Evolutionary conservation across 2,797 vertebrate species (phyloP).

Genomic region (Hoplostethus atlanticus): DNA sequence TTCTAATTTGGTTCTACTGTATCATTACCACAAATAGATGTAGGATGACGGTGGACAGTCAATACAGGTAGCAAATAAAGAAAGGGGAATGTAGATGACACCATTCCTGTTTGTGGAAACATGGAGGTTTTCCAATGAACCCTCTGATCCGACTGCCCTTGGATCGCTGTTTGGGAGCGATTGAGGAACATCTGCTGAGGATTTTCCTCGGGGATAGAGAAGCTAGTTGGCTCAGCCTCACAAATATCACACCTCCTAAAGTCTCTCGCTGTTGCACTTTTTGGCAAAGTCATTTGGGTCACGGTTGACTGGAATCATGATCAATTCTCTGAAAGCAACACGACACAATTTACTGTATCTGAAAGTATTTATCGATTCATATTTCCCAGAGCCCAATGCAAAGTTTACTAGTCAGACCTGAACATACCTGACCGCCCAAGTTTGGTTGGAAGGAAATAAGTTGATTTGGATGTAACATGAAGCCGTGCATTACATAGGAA

Average conservation of each 20-base stretch:
- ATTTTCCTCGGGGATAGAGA: slow-evolving; percentile 22
- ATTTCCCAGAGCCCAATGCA: slow-evolving; percentile 54
- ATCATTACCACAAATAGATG: background rate
- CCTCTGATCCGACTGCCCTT: slow-evolving; percentile 38
- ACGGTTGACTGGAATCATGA: slow-evolving; percentile 51
- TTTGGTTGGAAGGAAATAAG: slow-evolving; percentile 24
- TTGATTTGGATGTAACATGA: slow-evolving; percentile 53
- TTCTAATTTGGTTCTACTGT: background rate
- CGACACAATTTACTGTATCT: slow-evolving; percentile 56
- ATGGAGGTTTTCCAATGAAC: slow-evolving; percentile 47
- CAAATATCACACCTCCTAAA: slow-evolving; percentile 35
- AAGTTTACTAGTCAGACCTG: slow-evolving; percentile 65
- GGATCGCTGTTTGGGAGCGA: slow-evolving; percentile 24
- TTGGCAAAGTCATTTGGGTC: slow-evolving; percentile 48
- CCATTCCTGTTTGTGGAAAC: slow-evolving; percentile 30
- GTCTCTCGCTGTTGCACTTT: slow-evolving; percentile 40
- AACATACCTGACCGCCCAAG: slow-evolving; percentile 18
- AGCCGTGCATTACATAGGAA: slow-evolving; percentile 62
- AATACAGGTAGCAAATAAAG: background rate
- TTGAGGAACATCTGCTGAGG: slow-evolving; percentile 24
- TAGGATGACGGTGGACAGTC: slow-evolving; percentile 11
- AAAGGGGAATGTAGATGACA: background rate
- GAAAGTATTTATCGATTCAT: slow-evolving; percentile 66
- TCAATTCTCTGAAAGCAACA: slow-evolving; percentile 58
- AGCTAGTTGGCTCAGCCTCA: slow-evolving; percentile 16